Percentiles rank a stretch among this genome's conserved stretches.
These are phyloP conservation scores for Antechinus stuartii DNA, from an alignment of 2,113 vertebrate genomes.

Conservation along the genomic window DNA sequence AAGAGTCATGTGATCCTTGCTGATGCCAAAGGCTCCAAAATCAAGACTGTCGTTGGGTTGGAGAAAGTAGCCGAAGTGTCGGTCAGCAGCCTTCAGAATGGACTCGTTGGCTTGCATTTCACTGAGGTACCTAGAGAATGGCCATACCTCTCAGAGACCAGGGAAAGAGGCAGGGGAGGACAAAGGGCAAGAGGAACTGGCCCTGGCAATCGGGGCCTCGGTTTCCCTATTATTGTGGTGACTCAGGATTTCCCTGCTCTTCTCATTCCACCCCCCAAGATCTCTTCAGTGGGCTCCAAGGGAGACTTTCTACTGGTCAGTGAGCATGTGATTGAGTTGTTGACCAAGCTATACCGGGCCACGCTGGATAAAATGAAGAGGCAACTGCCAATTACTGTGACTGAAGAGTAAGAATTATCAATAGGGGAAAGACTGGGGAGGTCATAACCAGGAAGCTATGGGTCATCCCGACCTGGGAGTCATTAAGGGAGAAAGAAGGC, in stretches of 20 bases:
- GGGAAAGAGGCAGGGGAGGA: fast-evolving
- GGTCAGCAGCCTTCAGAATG: constrained; percentile 82
- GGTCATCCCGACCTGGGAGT: constrained; percentile 49
- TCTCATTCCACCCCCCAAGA: constrained; percentile 65
- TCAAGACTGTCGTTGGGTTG: constrained; percentile 82
- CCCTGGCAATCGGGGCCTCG: not conserved
- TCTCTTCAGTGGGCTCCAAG: constrained; percentile 69
- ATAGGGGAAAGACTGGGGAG: constrained; percentile 7
- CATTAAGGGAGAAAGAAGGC: not conserved
- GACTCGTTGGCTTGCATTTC: constrained; percentile 84
- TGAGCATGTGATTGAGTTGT: constrained; percentile 84
- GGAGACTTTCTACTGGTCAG: constrained; percentile 86
- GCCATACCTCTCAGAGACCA: not conserved
- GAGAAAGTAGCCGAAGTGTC: constrained; percentile 79
- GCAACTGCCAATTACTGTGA: constrained; percentile 79
- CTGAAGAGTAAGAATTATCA: constrained; percentile 81
- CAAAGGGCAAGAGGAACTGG: not conserved
- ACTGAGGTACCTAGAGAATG: constrained; percentile 77
- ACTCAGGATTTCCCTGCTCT: not conserved
- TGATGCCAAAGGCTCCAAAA: constrained; percentile 82
- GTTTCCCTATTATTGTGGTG: not conserved
- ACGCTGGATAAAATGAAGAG: constrained; percentile 66
- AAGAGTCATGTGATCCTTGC: constrained; percentile 82
- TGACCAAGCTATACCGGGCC: constrained; percentile 81
- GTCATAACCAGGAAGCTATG: not conserved